phyloP scores from a whole-genome alignment of 2,797 vertebrate species.

The Tolypeutes matacus region DNA sequence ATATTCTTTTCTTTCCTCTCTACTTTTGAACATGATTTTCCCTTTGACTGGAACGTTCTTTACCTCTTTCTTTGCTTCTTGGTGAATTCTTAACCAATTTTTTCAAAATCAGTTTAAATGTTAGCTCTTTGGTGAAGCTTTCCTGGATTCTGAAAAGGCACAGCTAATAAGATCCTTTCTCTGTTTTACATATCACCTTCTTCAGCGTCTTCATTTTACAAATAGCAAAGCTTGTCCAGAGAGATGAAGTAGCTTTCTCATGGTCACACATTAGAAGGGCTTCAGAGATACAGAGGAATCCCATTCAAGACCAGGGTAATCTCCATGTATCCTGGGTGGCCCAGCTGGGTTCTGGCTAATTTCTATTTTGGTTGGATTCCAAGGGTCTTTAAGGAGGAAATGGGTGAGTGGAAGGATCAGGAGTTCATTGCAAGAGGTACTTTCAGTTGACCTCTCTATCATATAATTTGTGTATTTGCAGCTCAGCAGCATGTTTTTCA shows the following conservation, averaged over 20 bases:
- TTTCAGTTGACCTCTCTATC: background rate
- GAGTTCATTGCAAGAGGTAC: background rate
- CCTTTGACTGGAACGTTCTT: background rate
- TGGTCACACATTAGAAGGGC: background rate
- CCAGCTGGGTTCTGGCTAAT: background rate
- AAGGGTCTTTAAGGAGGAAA: constrained; percentile 17
- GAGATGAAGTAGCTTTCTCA: background rate
- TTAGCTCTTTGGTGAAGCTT: background rate
- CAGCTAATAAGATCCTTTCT: background rate
- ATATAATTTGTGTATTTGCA: background rate
- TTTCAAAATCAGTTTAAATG: constrained; percentile 1
- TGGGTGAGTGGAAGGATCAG: background rate
- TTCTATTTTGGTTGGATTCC: constrained; percentile 13
- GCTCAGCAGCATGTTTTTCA: background rate
- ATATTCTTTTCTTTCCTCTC: background rate
- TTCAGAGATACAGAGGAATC: background rate
- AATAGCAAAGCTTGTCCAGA: background rate
- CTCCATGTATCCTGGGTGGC: background rate
- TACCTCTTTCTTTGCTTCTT: background rate
- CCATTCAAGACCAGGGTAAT: background rate
- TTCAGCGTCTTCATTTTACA: constrained; percentile 21
- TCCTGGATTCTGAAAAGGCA: background rate
- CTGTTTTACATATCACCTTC: background rate
- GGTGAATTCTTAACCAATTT: background rate
- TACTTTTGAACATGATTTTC: background rate